A percentile compares a stretch with the other conserved stretches of the same genome.
Conservation (phyloP, 2,888 invertebrate species). For the Oxyteleia sp. region DNA sequence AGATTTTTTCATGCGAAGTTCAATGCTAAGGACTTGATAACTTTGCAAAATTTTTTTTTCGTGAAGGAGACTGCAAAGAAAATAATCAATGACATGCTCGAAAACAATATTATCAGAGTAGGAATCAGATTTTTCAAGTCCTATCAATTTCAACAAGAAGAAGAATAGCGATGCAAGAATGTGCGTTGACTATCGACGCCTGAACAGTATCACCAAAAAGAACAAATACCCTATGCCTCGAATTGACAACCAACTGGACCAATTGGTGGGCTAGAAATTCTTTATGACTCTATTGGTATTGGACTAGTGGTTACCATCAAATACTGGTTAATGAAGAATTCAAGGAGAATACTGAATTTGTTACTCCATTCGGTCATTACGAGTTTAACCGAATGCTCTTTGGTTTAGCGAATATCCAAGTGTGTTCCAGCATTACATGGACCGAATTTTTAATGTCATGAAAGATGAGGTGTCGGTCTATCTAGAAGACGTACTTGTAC, state of each 20-base stretch:
- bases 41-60: no score
- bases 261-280: constrained; percentile 78
- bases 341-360: constrained; percentile 71
- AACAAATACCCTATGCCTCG: constrained; percentile 81
- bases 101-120: no score
- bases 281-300: constrained; percentile 81
- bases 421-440: constrained; percentile 62
- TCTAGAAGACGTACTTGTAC: constrained; percentile 58
- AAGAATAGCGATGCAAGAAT: constrained; percentile 76
- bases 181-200: constrained; percentile 76
- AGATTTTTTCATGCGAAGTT: no score
- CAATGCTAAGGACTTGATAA: no score
- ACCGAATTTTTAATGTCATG: constrained; percentile 54
- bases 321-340: constrained; percentile 77
- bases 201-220: constrained; percentile 69
- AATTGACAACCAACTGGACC: constrained; percentile 72
- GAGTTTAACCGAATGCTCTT: constrained; percentile 26
- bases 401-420: constrained; percentile 1
- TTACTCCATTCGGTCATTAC: constrained; percentile 18
- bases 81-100: no score
- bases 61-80: no score
- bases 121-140: no score
- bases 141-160: no score
- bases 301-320: constrained; percentile 80
- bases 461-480: constrained; percentile 8